phyloP scores from a whole-genome alignment of 2,888 invertebrate species.

The Leuctra nigra region DNA sequence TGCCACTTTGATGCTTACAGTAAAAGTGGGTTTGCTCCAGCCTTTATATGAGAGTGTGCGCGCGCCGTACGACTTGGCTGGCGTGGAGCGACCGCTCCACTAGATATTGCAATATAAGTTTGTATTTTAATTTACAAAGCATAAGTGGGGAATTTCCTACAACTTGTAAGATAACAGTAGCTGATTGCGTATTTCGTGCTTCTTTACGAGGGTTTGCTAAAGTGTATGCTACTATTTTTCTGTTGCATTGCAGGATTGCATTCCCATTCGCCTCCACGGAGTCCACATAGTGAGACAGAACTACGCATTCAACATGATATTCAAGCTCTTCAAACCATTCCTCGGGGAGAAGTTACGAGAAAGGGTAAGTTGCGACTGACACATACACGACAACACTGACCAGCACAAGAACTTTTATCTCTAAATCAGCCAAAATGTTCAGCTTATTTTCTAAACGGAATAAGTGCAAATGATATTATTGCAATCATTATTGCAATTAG shows the following conservation, averaged over 20 bases:
- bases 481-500: too few species aligned
- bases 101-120: background rate
- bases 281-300: conserved; percentile 88
- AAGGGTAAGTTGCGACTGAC: conserved; percentile 55
- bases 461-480: too few species aligned
- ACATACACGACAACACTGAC: too few species aligned
- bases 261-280: conserved; percentile 74
- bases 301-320: conserved; percentile 77
- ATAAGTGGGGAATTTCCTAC: too few species aligned
- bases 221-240: background rate
- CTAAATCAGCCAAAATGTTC: too few species aligned
- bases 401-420: too few species aligned
- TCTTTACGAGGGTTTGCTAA: background rate
- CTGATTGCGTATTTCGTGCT: background rate
- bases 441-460: too few species aligned
- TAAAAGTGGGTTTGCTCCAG: too few species aligned
- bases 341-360: conserved; percentile 73
- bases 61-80: too few species aligned
- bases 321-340: conserved; percentile 82
- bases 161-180: background rate
- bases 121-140: background rate
- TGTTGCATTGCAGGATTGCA: conserved; percentile 56
- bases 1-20: too few species aligned
- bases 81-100: too few species aligned
- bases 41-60: too few species aligned